Evolutionary conservation across 2,113 vertebrate genomes (phyloP).

Genomic region (Cyprinodon brontotheroides): DNA sequence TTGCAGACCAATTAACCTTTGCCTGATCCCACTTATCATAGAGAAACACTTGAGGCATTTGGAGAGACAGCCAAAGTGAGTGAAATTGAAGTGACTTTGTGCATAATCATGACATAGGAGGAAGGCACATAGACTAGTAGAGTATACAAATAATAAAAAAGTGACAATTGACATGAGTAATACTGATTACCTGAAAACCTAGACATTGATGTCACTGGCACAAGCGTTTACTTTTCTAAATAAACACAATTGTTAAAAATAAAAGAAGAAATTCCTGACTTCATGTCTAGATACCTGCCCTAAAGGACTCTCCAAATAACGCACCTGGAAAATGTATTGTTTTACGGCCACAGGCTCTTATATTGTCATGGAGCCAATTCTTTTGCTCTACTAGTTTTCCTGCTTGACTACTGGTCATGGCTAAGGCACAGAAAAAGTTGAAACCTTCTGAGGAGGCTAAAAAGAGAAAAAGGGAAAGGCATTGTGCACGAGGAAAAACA

Average conservation of each 20-base stretch:
- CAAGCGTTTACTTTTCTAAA: background rate
- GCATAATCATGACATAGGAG: slow-evolving; percentile 11
- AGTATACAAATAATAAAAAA: background rate
- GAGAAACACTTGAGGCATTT: slow-evolving; percentile 54
- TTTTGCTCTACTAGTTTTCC: no score
- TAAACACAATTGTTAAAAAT: background rate
- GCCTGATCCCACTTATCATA: slow-evolving; percentile 63
- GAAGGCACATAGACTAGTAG: background rate
- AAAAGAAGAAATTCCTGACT: background rate
- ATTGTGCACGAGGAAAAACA: no score
- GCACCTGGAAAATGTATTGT: no score
- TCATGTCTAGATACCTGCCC: background rate
- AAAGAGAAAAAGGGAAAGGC: no score
- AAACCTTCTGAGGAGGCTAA: no score
- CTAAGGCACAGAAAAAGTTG: no score
- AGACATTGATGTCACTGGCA: background rate
- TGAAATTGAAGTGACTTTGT: slow-evolving; percentile 34
- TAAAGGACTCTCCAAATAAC: no score
- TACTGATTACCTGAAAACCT: background rate
- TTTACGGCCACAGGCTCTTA: no score
- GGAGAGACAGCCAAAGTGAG: slow-evolving; percentile 42
- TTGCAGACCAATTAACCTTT: slow-evolving; percentile 73
- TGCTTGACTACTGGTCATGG: no score
- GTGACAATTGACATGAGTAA: background rate
- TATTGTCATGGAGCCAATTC: no score